Conservation (phyloP, 2,113 vertebrate species). For the Labeo catla region DNA sequence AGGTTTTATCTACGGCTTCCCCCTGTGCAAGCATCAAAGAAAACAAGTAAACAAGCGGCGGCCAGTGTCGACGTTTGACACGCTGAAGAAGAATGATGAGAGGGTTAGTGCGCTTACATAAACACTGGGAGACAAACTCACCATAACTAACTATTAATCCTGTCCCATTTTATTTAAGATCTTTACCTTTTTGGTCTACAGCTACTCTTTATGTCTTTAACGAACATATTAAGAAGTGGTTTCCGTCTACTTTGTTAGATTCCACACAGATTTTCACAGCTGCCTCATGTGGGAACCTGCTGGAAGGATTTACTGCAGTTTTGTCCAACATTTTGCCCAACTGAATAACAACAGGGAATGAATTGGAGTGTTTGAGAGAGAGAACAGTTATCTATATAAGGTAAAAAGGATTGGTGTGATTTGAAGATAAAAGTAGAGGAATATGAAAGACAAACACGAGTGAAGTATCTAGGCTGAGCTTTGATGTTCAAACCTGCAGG, state of each 20-base stretch:
- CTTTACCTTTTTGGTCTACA: background rate
- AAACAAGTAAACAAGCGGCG: conserved; percentile 33
- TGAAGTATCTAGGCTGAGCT: conserved; percentile 48
- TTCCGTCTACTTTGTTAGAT: conserved; percentile 34
- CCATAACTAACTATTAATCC: background rate
- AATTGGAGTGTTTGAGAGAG: conserved; percentile 31
- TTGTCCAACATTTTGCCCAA: conserved; percentile 19
- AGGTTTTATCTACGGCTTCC: conserved; percentile 50
- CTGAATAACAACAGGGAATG: background rate
- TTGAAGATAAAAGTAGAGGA: conserved; percentile 62
- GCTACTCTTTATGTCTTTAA: background rate
- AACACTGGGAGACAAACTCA: conserved; percentile 11
- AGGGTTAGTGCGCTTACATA: conserved; percentile 44
- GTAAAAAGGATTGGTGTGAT: conserved; percentile 53
- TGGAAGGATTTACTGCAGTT: conserved; percentile 22
- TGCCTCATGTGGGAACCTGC: conserved; percentile 30
- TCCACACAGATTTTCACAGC: conserved; percentile 19
- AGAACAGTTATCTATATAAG: conserved; percentile 12
- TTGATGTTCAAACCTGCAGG: conserved; percentile 61
- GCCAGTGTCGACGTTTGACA: background rate
- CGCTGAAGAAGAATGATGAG: conserved; percentile 21
- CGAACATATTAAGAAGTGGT: conserved; percentile 3
- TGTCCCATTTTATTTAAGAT: background rate
- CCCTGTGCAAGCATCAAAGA: conserved; percentile 54
- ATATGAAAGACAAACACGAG: conserved; percentile 69